Base-by-base conservation (phyloP, 2,113 vertebrate genomes). In the Larimichthys crocea region DNA sequence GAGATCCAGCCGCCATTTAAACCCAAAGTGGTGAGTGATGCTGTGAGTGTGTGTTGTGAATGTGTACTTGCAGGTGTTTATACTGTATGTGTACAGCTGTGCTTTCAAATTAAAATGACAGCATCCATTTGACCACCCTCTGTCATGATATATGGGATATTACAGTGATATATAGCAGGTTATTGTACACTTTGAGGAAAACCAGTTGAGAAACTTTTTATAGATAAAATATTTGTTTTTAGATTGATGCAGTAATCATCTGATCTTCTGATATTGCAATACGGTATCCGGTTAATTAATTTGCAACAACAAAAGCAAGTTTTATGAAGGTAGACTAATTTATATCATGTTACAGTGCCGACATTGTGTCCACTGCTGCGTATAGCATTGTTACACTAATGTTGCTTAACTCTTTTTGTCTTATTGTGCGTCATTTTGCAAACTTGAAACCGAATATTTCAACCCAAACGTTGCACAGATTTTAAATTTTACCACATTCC, bases 1-100 rank as follows among this genome's bases (percentile, higher is more conserved):
- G 98, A 99, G 93, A 97, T 99, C 86, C 98, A 99, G 88, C 98
- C 98, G 0, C 98, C 98, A 0, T 99, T 99, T 92, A 99, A 99
- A 87, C 98, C 98, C 40, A 99, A 99, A 99, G 96, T 98, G 96
- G 98, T 99, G 93, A 97, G 97, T 95, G 68, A 20, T 11, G n/a
- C 12, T 20, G 1, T 10, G n/a, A 69, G 29, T 48, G 46, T 61
- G n/a, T 60, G 55, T 3, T 35, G 11, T 71, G 50, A 29, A 26
- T 20, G 97, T 98, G 92, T 96, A 97, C 94, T 56, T 9, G 3
- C 11, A 42, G 19, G n/a, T 44, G 11, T 44, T 40, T 44, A 12
- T n/a, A 29, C 29, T 29, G 29, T 29, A 6, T 75, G 15, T 76
- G 8, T 77, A 14, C 50, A 10, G 9, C 7, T 73, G 24, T 11